Conservation (phyloP, 2,888 invertebrate species). For the Leistus spinibarbis region DNA sequence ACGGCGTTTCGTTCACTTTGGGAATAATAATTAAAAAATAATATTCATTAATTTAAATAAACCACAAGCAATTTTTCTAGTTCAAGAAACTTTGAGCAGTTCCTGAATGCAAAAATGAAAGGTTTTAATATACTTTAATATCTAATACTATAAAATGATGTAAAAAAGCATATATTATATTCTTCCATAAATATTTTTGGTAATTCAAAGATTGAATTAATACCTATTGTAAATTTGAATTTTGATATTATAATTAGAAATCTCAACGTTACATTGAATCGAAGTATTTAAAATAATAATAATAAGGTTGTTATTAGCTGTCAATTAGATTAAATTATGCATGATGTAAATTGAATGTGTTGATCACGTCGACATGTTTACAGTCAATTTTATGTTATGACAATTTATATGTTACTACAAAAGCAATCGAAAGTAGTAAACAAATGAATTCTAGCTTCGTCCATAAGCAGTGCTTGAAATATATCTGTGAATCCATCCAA, state of each 20-base stretch:
- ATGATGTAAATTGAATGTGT: slow-evolving; percentile 26
- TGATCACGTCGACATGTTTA: slow-evolving; percentile 9
- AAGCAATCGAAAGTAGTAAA: not conserved
- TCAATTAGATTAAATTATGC: slow-evolving; percentile 33
- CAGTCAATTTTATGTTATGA: not conserved
- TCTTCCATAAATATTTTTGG: slow-evolving; percentile 40
- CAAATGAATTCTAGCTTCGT: slow-evolving; percentile 29
- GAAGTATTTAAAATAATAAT: slow-evolving; percentile 28
- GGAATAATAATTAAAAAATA: too few species aligned
- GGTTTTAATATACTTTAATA: not conserved
- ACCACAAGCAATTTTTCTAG: too few species aligned
- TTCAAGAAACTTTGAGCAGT: not conserved
- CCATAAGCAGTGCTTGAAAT: slow-evolving; percentile 37
- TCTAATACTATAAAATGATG: slow-evolving; percentile 3
- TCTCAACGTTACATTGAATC: slow-evolving; percentile 30
- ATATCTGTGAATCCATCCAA: slow-evolving; percentile 39
- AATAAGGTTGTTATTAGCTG: slow-evolving; percentile 33
- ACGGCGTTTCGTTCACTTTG: too few species aligned
- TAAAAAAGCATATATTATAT: slow-evolving; percentile 21
- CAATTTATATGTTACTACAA: not conserved
- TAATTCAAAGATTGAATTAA: slow-evolving; percentile 27
- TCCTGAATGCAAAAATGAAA: not conserved
- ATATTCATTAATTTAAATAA: not conserved
- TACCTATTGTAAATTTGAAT: slow-evolving; percentile 26
- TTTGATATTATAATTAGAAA: slow-evolving; percentile 33